phyloP scores from a whole-genome alignment of 2,113 vertebrate genomes.

The Coptodon rendalli region DNA sequence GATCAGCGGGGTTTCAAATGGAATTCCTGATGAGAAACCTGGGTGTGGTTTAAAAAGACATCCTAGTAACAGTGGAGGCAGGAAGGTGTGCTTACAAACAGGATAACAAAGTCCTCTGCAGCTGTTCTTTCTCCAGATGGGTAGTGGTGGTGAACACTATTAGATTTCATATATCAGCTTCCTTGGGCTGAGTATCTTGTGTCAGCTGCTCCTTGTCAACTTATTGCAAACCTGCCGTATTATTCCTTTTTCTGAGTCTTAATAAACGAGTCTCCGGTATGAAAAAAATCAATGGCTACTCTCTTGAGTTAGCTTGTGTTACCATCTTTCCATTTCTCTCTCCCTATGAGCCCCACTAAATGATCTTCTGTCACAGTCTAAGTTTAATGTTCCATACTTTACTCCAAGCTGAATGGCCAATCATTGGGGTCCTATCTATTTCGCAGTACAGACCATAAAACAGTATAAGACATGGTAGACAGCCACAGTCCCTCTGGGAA shows the following conservation, averaged over 20 bases:
- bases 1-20: slow-evolving; percentile 36
- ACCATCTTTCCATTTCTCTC: neutral
- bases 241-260: neutral
- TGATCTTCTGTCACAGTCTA: slow-evolving; percentile 23
- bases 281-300: slow-evolving; percentile 35
- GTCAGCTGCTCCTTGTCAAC: slow-evolving; percentile 15
- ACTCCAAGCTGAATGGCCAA: neutral
- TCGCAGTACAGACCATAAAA: neutral
- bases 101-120: slow-evolving; percentile 32
- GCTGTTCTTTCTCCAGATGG: slow-evolving; percentile 42
- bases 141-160: slow-evolving; percentile 17
- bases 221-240: neutral
- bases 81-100: slow-evolving; percentile 19
- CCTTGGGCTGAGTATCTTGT: slow-evolving; percentile 25
- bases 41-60: slow-evolving; percentile 46
- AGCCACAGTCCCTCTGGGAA: neutral
- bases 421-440: slow-evolving; percentile 18
- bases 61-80: slow-evolving; percentile 10
- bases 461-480: neutral
- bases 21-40: slow-evolving; percentile 1
- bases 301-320: slow-evolving; percentile 13
- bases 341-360: neutral
- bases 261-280: neutral
- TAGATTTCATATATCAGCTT: slow-evolving; percentile 44
- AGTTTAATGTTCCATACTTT: slow-evolving; percentile 19